Percentiles rank a stretch among this genome's conserved stretches.
Conservation (phyloP, 2,888 invertebrate species). For the Electrophaes corylata region DNA sequence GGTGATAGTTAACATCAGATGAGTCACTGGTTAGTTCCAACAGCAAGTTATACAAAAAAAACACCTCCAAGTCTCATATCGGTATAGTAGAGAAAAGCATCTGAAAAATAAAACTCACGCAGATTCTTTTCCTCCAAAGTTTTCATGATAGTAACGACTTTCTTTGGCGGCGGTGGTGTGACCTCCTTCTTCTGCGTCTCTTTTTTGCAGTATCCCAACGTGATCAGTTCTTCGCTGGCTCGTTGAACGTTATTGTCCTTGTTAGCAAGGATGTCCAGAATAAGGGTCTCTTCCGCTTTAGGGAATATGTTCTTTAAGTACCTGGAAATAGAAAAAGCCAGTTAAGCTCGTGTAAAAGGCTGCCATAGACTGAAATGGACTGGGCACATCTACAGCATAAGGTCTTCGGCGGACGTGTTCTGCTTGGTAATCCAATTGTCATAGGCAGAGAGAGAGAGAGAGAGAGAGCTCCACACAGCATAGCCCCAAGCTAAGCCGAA, state of each 20-base stretch:
- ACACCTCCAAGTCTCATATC: too few relatives aligned
- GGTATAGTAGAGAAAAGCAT: background rate
- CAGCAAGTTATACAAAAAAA: too few relatives aligned
- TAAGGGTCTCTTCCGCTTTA: constrained; percentile 93
- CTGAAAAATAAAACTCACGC: constrained; percentile 73
- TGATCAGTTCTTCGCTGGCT: constrained; percentile 91
- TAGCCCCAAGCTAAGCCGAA: too few relatives aligned
- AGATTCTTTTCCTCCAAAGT: constrained; percentile 88
- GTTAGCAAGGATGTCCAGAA: constrained; percentile 92
- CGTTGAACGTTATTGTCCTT: constrained; percentile 96
- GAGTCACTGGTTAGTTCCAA: too few relatives aligned
- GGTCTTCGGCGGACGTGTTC: too few relatives aligned
- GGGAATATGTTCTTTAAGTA: constrained; percentile 96
- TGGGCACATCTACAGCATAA: too few relatives aligned
- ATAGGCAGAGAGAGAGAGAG: too few relatives aligned
- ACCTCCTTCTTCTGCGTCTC: constrained; percentile 80
- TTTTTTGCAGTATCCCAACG: constrained; percentile 92
- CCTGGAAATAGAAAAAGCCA: constrained; percentile 72
- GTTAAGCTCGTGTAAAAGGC: background rate
- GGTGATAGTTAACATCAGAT: too few relatives aligned
- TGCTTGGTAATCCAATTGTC: too few relatives aligned
- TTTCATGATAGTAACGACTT: constrained; percentile 86
- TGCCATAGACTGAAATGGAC: too few relatives aligned
- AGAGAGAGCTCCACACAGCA: too few relatives aligned
- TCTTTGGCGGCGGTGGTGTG: constrained; percentile 67